Evolutionary conservation across 2,113 vertebrate species (phyloP).

Genomic region (Myiopsitta monachus): DNA sequence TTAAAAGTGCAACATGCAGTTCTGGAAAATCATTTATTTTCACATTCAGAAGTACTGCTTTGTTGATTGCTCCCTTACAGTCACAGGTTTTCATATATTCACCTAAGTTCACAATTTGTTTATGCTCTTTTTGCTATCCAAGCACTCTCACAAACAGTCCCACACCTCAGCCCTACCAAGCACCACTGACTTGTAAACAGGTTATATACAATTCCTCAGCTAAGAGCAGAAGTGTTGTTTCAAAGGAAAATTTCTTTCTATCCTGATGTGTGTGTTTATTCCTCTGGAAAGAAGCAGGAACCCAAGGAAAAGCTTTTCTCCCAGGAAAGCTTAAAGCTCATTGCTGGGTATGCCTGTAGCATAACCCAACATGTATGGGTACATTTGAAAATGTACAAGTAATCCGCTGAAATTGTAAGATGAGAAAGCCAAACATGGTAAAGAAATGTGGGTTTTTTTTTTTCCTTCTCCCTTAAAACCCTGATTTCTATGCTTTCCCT

Average conservation of each 20-base stretch:
- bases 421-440: background rate
- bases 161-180: background rate
- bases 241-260: background rate
- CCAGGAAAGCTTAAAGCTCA: background rate
- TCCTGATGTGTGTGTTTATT: background rate
- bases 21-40: background rate
- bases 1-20: background rate
- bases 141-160: background rate
- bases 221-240: accelerated
- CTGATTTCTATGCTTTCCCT: background rate
- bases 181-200: background rate
- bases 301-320: background rate
- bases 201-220: background rate
- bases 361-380: accelerated
- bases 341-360: background rate
- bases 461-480: background rate
- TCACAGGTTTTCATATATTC: background rate
- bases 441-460: background rate
- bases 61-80: background rate
- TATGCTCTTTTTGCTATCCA: background rate
- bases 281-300: background rate
- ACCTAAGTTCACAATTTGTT: background rate
- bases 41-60: background rate
- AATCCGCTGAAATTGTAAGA: background rate
- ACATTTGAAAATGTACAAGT: background rate